These are phyloP conservation scores for Cherax quadricarinatus DNA, from an alignment of 1,140 invertebrate species.

Conservation along the genomic window DNA sequence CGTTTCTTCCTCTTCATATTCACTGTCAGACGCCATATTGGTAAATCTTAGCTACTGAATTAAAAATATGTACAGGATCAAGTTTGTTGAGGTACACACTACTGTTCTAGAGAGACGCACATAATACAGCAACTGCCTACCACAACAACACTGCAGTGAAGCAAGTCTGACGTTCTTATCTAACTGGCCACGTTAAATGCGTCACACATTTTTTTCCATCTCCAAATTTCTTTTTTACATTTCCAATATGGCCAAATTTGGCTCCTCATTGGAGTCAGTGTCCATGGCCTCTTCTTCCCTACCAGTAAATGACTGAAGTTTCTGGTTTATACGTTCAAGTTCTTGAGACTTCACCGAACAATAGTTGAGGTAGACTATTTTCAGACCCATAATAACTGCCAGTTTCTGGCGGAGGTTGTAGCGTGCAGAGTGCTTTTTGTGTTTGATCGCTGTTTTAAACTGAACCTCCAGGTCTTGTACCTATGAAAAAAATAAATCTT, in stretches of 20 bases:
- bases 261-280: conserved; percentile 59
- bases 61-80: neutral
- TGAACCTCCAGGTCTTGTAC: conserved; percentile 63
- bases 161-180: neutral
- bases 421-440: conserved; percentile 64
- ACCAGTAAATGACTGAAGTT: conserved; percentile 23
- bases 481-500: conserved; percentile 22
- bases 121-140: neutral
- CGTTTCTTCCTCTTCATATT: conserved; percentile 64
- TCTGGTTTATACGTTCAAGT: conserved; percentile 50
- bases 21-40: conserved; percentile 49
- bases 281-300: conserved; percentile 59
- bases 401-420: conserved; percentile 65
- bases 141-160: neutral
- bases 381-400: conserved; percentile 63
- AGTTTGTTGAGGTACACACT: neutral
- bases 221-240: conserved; percentile 11
- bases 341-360: conserved; percentile 60
- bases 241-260: conserved; percentile 34
- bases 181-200: neutral
- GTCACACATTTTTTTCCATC: neutral
- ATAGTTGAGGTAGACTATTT: conserved; percentile 66
- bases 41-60: neutral
- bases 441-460: conserved; percentile 52
- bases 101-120: neutral